A percentile compares a stretch with the other conserved stretches of the same genome.
These are phyloP conservation scores for Pocillopora damicornis DNA, from an alignment of 64 coral and sea anemone species.

Conservation along the genomic window DNA sequence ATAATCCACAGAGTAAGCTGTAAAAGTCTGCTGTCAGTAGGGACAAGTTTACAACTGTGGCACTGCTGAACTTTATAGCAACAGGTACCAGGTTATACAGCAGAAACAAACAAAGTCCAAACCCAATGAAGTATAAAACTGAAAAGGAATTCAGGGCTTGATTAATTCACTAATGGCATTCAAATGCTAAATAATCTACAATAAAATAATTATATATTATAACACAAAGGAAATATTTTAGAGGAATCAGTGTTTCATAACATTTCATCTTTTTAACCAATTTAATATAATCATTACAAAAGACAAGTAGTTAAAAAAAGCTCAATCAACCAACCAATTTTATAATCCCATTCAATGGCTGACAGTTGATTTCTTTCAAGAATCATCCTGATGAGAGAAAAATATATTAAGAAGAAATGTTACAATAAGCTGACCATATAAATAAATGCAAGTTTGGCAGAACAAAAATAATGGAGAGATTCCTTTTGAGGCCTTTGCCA, in stretches of 20 bases:
- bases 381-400: conserved; percentile 13
- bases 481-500: no score
- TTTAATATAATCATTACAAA: background rate
- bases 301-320: no score
- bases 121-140: conserved; percentile 70
- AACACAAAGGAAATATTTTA: background rate
- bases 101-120: conserved; percentile 65
- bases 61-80: conserved; percentile 77
- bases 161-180: no score
- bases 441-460: background rate
- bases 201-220: no score
- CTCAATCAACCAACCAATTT: conserved; percentile 41
- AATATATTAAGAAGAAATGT: background rate
- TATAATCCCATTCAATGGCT: conserved; percentile 31
- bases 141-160: background rate
- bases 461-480: background rate
- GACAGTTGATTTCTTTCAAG: conserved; percentile 51
- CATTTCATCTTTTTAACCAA: background rate
- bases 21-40: conserved; percentile 86
- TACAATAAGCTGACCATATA: background rate
- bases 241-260: background rate
- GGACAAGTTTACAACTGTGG: conserved; percentile 80
- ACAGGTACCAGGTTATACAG: conserved; percentile 71
- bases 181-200: background rate
- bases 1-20: conserved; percentile 70